A percentile compares a stretch with the other conserved stretches of the same genome.
Evolutionary conservation across 1,140 invertebrate genomes (phyloP).

Genomic region (Psilanteris sp.): DNA sequence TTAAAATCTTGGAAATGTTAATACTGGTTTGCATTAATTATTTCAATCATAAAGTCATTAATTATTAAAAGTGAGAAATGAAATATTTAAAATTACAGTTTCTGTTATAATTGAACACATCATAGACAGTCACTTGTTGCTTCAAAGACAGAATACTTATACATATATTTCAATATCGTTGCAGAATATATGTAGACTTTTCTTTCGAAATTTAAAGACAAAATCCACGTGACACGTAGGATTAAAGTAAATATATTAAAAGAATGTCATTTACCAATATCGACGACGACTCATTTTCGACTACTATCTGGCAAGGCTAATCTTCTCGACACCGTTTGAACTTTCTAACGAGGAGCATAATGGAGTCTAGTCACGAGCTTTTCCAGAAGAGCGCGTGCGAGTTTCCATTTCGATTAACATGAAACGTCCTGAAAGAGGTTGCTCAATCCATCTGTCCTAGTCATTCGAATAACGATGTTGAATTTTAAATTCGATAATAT

Average conservation of each 20-base stretch:
- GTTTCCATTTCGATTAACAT: constrained; percentile 67
- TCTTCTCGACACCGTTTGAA: constrained; percentile 58
- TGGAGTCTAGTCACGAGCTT: constrained; percentile 64
- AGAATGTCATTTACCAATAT: constrained; percentile 57
- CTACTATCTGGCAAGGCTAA: constrained; percentile 51
- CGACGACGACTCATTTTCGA: constrained; percentile 55
- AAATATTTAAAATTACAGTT: too few relatives aligned
- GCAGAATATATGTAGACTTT: constrained; percentile 5
- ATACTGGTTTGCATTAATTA: too few relatives aligned
- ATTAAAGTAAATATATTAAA: constrained; percentile 59
- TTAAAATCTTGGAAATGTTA: too few relatives aligned
- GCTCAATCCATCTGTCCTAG: constrained; percentile 17
- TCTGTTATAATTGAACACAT: too few relatives aligned
- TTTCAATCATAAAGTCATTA: too few relatives aligned
- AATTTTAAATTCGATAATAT: constrained; percentile 28
- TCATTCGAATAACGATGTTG: not conserved
- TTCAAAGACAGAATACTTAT: constrained; percentile 43
- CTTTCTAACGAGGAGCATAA: constrained; percentile 63
- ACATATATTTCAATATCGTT: constrained; percentile 5
- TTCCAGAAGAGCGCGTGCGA: constrained; percentile 59
- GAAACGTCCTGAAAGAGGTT: constrained; percentile 56
- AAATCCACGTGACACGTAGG: constrained; percentile 20
- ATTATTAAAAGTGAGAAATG: too few relatives aligned
- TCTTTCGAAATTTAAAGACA: constrained; percentile 10
- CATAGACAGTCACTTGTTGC: constrained; percentile 62